Evolutionary conservation across 2,888 invertebrate species (phyloP).

Genomic region (Periphyllus acericola): DNA sequence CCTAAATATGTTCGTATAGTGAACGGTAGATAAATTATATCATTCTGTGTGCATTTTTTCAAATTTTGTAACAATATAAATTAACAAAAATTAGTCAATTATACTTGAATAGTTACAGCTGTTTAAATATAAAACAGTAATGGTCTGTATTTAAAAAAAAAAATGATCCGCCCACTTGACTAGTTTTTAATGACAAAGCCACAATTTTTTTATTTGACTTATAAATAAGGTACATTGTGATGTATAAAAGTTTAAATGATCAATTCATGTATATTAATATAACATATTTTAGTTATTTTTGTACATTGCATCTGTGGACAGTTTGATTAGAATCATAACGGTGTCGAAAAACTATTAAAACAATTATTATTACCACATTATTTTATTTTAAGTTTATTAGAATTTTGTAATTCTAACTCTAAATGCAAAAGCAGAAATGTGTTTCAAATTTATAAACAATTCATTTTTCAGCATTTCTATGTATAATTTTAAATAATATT

Average conservation of each 20-base stretch:
- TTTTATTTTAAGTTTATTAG: slow-evolving; percentile 48
- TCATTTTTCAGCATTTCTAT: slow-evolving; percentile 24
- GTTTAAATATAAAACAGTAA: background rate
- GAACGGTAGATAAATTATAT: background rate
- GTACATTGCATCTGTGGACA: slow-evolving; percentile 41
- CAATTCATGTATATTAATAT: slow-evolving; percentile 41
- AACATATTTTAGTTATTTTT: slow-evolving; percentile 42
- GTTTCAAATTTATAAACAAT: slow-evolving; percentile 10
- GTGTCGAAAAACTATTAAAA: slow-evolving; percentile 17
- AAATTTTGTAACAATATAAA: background rate
- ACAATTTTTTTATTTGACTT: background rate
- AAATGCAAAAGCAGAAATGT: background rate
- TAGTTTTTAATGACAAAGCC: background rate
- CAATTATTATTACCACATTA: slow-evolving; percentile 4
- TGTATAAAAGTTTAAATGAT: slow-evolving; percentile 42
- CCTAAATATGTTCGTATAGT: slow-evolving; percentile 14
- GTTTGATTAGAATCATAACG: slow-evolving; percentile 38
- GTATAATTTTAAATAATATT: slow-evolving; percentile 27
- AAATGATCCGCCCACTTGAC: slow-evolving; percentile 8
- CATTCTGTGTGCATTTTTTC: background rate
- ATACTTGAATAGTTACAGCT: slow-evolving; percentile 1
- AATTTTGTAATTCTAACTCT: slow-evolving; percentile 42
- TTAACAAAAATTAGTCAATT: slow-evolving; percentile 25
- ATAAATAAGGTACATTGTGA: slow-evolving; percentile 30
- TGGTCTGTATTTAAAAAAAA: slow-evolving; percentile 2